Evolutionary conservation across 2,113 vertebrate species (phyloP), one percentile per base, ranked within the genome.

Genomic region (Malurus elegans): DNA sequence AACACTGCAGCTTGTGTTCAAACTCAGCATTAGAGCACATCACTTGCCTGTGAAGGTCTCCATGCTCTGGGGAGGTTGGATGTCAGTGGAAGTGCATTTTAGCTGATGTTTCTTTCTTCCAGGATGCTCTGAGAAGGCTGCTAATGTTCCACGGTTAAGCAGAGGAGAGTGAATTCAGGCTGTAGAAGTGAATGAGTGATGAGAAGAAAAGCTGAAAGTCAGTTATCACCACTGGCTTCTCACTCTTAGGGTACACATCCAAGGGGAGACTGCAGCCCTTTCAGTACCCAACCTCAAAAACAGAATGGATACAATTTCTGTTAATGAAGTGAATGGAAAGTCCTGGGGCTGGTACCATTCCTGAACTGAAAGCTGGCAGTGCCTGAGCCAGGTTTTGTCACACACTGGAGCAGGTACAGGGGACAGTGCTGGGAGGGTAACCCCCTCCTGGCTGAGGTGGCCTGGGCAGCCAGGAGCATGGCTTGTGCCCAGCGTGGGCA

Each of bases 171-270:
- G n/a, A 95, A 61, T 90, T 79, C 71, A 50, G 17, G 66, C 47
- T 75, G 54, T 76, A 83, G 60, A 73, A 70, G 44, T 88, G 62
- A 86, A 74, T 54, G 72, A 83, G 38, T 83, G 76, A 86, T 45
- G 79, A 73, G 75, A 86, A 85, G 36, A 85, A 82, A 79, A 94
- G 45, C 32, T 72, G 70, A 36, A 78, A 88, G 86, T 81, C 74
- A 70, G 3, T 69, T 87, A 24, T 24, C 12, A 18, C 73, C 19
- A 8, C 48, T 57, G 47, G 53, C 38, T 72, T 71, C 50, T 81
- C 25, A 5, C 81, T 80, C 36, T 86, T 36, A 25, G 42, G 69
- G 66, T 54, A 42, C 6, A 4, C 21, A 18, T 28, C 29, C 2
- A 20, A 60, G 24, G 10, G 7, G 45, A 79, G 12, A 48, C 38